Conservation (phyloP, 2,888 invertebrate genomes). For the Melipona beecheii region DNA sequence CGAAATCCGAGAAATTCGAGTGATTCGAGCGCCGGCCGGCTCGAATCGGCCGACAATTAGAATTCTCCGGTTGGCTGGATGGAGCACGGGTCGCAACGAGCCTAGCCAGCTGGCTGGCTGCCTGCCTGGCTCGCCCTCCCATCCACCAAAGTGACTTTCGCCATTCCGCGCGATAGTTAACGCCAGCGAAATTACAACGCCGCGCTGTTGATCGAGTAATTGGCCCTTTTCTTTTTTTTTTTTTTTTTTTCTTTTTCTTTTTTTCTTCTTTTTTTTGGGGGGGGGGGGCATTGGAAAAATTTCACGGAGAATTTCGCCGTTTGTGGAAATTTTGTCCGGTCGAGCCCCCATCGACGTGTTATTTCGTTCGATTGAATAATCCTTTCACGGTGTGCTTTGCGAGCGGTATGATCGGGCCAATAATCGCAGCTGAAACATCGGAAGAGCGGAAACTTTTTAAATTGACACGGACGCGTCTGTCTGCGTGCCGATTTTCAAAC, state of each 20-base stretch:
- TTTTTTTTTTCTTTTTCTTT: too few relatives aligned
- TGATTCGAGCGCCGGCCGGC: neutral
- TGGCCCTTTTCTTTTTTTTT: neutral
- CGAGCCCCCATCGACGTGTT: neutral
- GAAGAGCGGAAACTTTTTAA: too few relatives aligned
- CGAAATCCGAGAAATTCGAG: conserved; percentile 54
- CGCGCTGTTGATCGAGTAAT: neutral
- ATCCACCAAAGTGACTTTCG: conserved; percentile 5
- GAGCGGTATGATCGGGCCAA: too few relatives aligned
- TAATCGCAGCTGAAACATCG: neutral
- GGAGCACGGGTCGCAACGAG: neutral
- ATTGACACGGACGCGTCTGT: too few relatives aligned
- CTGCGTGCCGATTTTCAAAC: too few relatives aligned
- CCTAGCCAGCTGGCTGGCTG: neutral
- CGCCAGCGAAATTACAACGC: neutral
- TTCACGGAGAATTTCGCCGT: neutral
- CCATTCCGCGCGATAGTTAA: neutral
- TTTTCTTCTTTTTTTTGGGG: too few relatives aligned
- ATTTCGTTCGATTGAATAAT: neutral
- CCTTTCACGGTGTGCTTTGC: too few relatives aligned
- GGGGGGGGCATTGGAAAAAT: too few relatives aligned
- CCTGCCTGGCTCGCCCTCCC: neutral
- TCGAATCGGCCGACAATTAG: conserved; percentile 37
- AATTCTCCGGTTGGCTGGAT: conserved; percentile 28
- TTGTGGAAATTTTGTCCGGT: too few relatives aligned